Evolutionary conservation across 2,113 vertebrate genomes (phyloP).

Genomic region (Galemys pyrenaicus): DNA sequence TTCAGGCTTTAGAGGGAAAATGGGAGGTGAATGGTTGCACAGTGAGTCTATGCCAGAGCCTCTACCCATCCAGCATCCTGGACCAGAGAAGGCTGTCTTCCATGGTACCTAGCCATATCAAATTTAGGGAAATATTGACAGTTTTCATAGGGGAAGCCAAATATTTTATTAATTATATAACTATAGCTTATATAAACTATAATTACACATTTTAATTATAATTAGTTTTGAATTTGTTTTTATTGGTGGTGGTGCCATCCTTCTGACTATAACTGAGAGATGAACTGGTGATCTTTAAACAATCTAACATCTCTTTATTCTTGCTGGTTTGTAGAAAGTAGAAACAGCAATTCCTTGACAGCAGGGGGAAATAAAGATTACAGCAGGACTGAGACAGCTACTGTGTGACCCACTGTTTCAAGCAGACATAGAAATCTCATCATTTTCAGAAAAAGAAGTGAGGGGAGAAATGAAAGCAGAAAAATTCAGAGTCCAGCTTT

Average conservation of each 20-base stretch:
- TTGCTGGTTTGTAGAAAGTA: not conserved
- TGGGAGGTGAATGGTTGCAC: not conserved
- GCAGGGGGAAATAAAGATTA: not conserved
- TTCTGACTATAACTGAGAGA: conserved; percentile 34
- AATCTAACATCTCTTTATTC: not conserved
- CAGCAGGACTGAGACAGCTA: not conserved
- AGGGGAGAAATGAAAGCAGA: not conserved
- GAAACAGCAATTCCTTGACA: not conserved
- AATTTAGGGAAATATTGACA: not conserved
- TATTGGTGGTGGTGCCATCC: not conserved
- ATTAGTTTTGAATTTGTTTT: not conserved
- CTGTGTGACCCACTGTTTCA: not conserved
- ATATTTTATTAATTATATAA: not conserved
- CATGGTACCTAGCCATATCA: not conserved
- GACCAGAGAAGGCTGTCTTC: not conserved
- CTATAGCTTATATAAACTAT: not conserved
- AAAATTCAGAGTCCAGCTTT: conserved; percentile 1
- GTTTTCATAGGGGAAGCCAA: not conserved
- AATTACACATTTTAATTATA: not conserved
- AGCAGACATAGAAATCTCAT: not conserved
- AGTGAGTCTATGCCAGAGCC: not conserved
- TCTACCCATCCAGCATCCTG: not conserved
- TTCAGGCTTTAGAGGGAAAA: not conserved
- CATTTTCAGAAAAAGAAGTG: conserved; percentile 28
- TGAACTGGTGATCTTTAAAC: not conserved